Percentiles rank a stretch among this genome's conserved stretches.
Conservation (phyloP, 2,797 vertebrate species). For the Hemibagrus guttatus region DNA sequence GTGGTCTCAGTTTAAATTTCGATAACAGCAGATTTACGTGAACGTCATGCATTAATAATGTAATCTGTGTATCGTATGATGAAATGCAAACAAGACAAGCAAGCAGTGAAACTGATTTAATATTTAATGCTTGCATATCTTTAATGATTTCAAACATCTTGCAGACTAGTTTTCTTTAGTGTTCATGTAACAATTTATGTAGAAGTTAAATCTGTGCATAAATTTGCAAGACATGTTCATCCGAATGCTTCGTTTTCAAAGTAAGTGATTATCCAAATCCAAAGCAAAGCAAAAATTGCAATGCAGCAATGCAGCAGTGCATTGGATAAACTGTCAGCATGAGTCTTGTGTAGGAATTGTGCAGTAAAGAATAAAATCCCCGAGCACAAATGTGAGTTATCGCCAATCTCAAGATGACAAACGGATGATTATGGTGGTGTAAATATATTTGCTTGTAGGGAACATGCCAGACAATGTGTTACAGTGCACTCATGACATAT, state of each 20-base stretch:
- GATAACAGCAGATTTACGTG: not conserved
- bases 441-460: conserved; percentile 11
- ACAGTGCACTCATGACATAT: conserved; percentile 18
- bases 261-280: not conserved
- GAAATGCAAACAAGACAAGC: not conserved
- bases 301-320: no score
- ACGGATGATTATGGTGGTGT: not conserved
- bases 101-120: not conserved
- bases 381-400: not conserved
- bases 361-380: not conserved
- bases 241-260: not conserved
- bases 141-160: not conserved
- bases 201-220: not conserved
- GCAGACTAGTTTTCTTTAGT: not conserved
- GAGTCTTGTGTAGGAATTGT: not conserved
- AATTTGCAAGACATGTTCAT: not conserved
- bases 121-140: conserved; percentile 3
- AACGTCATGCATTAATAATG: not conserved
- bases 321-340: not conserved
- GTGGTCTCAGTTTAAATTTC: not conserved
- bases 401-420: not conserved
- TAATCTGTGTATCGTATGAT: not conserved
- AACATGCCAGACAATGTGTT: conserved; percentile 15
- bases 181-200: not conserved
- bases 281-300: not conserved